A percentile compares a stretch with the other conserved stretches of the same genome.
Evolutionary conservation across 2,797 vertebrate species (phyloP).

Genomic region (Bovichtus diacanthus): DNA sequence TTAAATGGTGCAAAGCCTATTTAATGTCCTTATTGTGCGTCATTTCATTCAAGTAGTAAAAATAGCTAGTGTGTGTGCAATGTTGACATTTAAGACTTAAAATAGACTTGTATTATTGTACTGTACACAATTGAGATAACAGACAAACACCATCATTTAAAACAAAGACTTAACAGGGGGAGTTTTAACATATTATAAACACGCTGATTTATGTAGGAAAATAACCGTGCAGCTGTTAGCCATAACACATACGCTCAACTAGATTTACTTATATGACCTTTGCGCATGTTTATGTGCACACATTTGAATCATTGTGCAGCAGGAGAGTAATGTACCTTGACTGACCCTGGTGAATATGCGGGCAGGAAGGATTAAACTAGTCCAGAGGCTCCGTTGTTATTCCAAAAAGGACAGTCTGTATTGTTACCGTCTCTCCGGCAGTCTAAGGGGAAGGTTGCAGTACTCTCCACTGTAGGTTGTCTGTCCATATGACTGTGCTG

Average conservation of each 20-base stretch:
- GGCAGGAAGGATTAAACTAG: background rate
- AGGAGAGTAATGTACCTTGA: background rate
- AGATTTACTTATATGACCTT: background rate
- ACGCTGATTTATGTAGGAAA: conserved; percentile 57
- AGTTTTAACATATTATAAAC: background rate
- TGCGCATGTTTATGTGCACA: conserved; percentile 20
- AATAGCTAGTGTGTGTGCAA: background rate
- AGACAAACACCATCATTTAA: background rate
- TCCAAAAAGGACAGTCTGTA: conserved; percentile 17
- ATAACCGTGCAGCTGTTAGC: conserved; percentile 35
- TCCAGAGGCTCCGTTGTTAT: conserved; percentile 15
- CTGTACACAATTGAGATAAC: background rate
- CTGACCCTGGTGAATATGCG: conserved; percentile 10
- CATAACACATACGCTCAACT: conserved; percentile 30
- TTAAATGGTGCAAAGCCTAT: background rate
- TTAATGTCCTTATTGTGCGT: background rate
- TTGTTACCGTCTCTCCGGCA: background rate
- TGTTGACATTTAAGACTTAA: background rate
- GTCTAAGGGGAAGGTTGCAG: conserved; percentile 21
- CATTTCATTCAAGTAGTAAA: background rate
- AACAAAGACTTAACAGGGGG: background rate
- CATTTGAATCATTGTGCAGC: conserved; percentile 8
- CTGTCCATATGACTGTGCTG: conserved; percentile 35
- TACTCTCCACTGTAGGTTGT: conserved; percentile 32
- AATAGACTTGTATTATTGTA: background rate